Base-by-base conservation (phyloP, 2,113 vertebrate genomes). In the Tiliqua scincoides region DNA sequence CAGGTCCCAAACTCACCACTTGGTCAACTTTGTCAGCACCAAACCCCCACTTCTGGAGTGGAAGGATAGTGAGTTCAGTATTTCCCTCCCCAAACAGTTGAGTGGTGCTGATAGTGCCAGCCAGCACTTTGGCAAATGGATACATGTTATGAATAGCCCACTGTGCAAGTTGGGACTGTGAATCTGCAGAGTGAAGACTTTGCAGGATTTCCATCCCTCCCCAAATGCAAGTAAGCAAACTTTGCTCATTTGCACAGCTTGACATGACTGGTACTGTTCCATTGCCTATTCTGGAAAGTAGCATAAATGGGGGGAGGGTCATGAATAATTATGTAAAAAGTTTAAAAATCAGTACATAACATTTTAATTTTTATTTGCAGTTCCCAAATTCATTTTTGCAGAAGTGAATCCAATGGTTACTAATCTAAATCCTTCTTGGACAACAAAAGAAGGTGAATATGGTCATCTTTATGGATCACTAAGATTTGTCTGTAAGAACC, bases 311-410 rank as follows among this genome's bases (percentile, higher is more conserved):
- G 7, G 43, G 43, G 43, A 8, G 43, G 43, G 43, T 32, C 40
- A 72, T 72, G 15, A 30, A 32, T 30, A 65, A 80, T 70, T 21
- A 30, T 37, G 5, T 79, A 15, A 35, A n/a, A 6, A 20, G 48
- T 43, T 87, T 93, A 84, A 85, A 72, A 43, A 65, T 8, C 14
- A 37, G 48, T 82, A 78, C 18, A 72, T 81, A 70, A 74, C 23
- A 76, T 89, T 70, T 90, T 80, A 93, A 74, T 92, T 91, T 94
- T 27, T 91, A 48, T 87, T 95, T 96, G 86, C 89, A 97, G 97
- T 97, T 94, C 97, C 97, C 85, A 96, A 95, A 92, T 90, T 94
- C 83, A 96, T 97, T 77, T 95, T 97, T 86, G 86, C 88, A 0
- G 97, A 96, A 40, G 91, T 97, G 40, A 96, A 97, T 62, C 85